phyloP scores from a whole-genome alignment of 2,888 invertebrate genomes.

The Polia nebulosa region DNA sequence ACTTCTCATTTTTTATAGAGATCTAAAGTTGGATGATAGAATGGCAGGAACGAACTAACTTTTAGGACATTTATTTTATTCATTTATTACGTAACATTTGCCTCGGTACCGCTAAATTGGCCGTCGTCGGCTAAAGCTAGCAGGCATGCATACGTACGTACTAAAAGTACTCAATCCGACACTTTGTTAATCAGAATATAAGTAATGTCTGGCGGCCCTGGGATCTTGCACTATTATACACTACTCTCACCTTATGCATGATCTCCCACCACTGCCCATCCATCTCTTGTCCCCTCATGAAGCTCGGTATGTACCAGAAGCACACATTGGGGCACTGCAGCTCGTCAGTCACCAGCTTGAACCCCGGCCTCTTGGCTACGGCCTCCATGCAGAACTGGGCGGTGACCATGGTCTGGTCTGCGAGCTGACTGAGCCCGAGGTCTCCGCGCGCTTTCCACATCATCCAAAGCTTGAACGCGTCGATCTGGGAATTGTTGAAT shows the following conservation, averaged over 20 bases:
- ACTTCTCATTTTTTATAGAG: too few species aligned
- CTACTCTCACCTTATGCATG: constrained; percentile 87
- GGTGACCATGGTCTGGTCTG: constrained; percentile 92
- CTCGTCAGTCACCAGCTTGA: constrained; percentile 90
- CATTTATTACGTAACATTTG: too few species aligned
- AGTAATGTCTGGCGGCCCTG: too few species aligned
- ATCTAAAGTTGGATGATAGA: too few species aligned
- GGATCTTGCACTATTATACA: too few species aligned
- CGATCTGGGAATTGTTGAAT: constrained; percentile 89
- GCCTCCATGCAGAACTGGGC: constrained; percentile 91
- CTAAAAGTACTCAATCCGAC: too few species aligned
- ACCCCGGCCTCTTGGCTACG: constrained; percentile 90
- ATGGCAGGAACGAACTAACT: too few species aligned
- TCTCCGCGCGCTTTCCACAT: constrained; percentile 97
- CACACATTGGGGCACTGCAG: constrained; percentile 96
- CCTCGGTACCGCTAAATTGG: too few species aligned
- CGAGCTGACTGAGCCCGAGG: constrained; percentile 89
- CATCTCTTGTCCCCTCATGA: constrained; percentile 85
- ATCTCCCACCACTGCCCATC: constrained; percentile 88
- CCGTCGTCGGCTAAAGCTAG: too few species aligned
- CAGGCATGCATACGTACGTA: too few species aligned
- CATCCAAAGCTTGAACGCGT: constrained; percentile 97
- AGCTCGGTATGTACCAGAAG: constrained; percentile 96
- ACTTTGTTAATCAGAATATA: too few species aligned
- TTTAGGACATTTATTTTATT: too few species aligned